Evolutionary conservation across 2,113 vertebrate species (phyloP).

Genomic region (Boleophthalmus pectinirostris): DNA sequence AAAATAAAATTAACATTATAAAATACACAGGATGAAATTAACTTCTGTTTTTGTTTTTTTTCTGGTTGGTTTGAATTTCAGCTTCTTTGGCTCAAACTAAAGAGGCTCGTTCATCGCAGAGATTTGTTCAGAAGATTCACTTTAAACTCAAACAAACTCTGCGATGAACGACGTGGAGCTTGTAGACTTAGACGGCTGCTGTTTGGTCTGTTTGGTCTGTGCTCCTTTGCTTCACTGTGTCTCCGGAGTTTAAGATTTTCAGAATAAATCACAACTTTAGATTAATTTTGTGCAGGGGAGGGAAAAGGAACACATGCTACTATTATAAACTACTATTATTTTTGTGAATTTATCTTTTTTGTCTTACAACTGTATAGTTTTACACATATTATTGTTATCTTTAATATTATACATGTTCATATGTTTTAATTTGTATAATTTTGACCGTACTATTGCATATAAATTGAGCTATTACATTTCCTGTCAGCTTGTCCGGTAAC

Average conservation of each 20-base stretch:
- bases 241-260: slow-evolving; percentile 17
- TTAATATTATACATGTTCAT: too few relatives aligned
- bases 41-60: background rate
- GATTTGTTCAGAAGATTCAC: background rate
- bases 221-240: slow-evolving; percentile 31
- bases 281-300: slow-evolving; percentile 34
- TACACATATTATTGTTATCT: too few relatives aligned
- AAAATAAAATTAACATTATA: background rate
- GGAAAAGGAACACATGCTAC: too few relatives aligned
- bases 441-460: too few relatives aligned
- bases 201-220: slow-evolving; percentile 51
- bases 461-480: too few relatives aligned
- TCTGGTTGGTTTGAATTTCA: background rate
- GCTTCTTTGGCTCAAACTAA: slow-evolving; percentile 14
- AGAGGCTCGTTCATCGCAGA: slow-evolving; percentile 36
- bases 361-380: too few relatives aligned
- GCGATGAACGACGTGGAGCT: slow-evolving; percentile 27
- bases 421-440: too few relatives aligned
- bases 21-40: background rate
- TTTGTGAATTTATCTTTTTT: too few relatives aligned
- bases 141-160: slow-evolving; percentile 13
- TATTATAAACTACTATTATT: too few relatives aligned
- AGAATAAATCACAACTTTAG: slow-evolving; percentile 16
- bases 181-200: slow-evolving; percentile 34
- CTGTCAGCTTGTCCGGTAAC: too few relatives aligned